These are phyloP conservation scores for Blastobasis adustella DNA, from an alignment of 2,888 invertebrate species.

Conservation along the genomic window DNA sequence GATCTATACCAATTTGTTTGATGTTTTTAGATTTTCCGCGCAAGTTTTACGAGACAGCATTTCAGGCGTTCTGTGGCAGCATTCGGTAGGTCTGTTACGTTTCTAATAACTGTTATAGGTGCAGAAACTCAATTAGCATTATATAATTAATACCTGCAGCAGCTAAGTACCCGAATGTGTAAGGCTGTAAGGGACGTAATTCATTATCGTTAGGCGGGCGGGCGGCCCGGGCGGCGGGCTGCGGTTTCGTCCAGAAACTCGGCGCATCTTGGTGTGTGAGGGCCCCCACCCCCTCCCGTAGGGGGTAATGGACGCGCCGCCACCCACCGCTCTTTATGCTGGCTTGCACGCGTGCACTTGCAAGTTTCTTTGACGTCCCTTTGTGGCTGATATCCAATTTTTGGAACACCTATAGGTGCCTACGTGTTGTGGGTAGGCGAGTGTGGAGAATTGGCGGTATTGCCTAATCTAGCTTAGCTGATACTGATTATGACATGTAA, in stretches of 20 bases:
- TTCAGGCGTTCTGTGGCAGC: too few relatives aligned
- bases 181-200: slow-evolving; percentile 30
- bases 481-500: too few relatives aligned
- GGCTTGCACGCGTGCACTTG: slow-evolving; percentile 68
- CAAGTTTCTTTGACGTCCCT: slow-evolving; percentile 70
- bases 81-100: too few relatives aligned
- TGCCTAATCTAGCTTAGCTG: too few relatives aligned
- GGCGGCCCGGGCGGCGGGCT: slow-evolving; percentile 23
- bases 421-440: too few relatives aligned
- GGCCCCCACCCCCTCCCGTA: slow-evolving; percentile 27
- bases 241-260: slow-evolving; percentile 68
- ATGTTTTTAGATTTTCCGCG: too few relatives aligned
- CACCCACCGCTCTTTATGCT: slow-evolving; percentile 63
- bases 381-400: slow-evolving; percentile 68
- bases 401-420: slow-evolving; percentile 23
- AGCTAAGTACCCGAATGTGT: too few relatives aligned
- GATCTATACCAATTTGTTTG: too few relatives aligned
- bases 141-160: too few relatives aligned
- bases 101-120: too few relatives aligned
- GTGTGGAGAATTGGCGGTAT: neutral
- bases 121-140: too few relatives aligned
- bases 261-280: slow-evolving; percentile 69
- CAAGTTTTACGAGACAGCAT: too few relatives aligned
- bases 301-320: slow-evolving; percentile 70
- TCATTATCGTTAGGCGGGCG: slow-evolving; percentile 59